A percentile compares a stretch with the other conserved stretches of the same genome.
Evolutionary conservation across 2,888 invertebrate genomes (phyloP).

Genomic region (Loripinus fragilis): DNA sequence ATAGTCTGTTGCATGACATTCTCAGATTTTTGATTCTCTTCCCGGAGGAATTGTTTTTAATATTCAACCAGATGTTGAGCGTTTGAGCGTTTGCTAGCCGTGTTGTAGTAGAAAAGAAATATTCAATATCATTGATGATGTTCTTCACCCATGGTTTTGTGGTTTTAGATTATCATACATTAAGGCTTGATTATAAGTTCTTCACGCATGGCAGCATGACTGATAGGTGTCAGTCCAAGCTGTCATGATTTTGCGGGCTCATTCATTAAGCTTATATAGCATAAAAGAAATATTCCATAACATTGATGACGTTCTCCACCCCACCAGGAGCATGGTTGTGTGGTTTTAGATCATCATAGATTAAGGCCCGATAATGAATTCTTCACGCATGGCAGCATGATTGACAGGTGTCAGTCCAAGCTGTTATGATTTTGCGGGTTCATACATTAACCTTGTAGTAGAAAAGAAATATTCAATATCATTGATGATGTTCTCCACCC

Average conservation of each 20-base stretch:
- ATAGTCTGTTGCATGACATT: no score
- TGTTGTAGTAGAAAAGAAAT: no score
- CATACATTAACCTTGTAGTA: no score
- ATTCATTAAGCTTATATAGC: not conserved
- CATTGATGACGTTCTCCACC: constrained; percentile 58
- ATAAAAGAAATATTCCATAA: no score
- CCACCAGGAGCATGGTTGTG: constrained; percentile 35
- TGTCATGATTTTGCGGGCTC: constrained; percentile 6
- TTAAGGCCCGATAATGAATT: constrained; percentile 48
- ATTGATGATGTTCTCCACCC: constrained; percentile 58
- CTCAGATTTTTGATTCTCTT: no score
- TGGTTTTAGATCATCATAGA: constrained; percentile 66
- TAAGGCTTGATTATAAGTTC: constrained; percentile 45
- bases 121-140: constrained; percentile 55
- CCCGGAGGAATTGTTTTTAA: no score
- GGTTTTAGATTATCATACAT: constrained; percentile 66
- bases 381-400: constrained; percentile 46
- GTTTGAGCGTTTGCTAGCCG: no score
- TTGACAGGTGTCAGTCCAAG: not conserved
- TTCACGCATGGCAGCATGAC: constrained; percentile 48
- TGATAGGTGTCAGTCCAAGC: not conserved
- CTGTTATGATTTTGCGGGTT: constrained; percentile 37
- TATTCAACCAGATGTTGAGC: no score
- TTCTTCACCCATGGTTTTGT: constrained; percentile 48
- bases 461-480: no score